Conservation (phyloP, 2,797 vertebrate species). For the Gobio occitaniae region DNA sequence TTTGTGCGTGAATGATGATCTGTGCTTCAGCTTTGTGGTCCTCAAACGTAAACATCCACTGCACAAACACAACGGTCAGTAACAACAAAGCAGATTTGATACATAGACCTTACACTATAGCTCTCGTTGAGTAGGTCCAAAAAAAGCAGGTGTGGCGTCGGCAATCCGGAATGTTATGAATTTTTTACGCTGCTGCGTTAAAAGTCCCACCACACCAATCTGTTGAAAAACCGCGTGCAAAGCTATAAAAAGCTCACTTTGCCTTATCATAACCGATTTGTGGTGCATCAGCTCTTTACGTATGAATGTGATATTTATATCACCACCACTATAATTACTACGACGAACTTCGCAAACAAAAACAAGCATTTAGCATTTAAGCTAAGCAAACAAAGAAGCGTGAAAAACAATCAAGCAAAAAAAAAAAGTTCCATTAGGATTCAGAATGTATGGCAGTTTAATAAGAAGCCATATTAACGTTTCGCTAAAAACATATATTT, state of each 20-base stretch:
- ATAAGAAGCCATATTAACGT: too few species aligned
- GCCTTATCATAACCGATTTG: neutral
- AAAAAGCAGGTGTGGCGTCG: neutral
- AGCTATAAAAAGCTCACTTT: neutral
- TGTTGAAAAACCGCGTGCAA: neutral
- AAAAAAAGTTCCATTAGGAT: neutral
- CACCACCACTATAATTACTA: neutral
- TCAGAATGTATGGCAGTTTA: neutral
- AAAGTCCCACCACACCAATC: neutral
- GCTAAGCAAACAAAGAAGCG: neutral
- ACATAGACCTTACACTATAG: neutral
- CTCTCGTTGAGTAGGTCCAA: neutral
- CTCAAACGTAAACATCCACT: neutral
- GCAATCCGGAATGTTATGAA: neutral
- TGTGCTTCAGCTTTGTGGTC: neutral
- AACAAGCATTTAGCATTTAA: constrained; percentile 16
- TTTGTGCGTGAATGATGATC: neutral
- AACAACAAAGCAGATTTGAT: neutral
- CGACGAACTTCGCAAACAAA: neutral
- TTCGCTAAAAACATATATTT: rapidly evolving
- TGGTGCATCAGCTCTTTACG: neutral
- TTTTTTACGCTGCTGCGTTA: neutral
- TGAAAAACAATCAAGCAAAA: neutral
- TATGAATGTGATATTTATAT: neutral
- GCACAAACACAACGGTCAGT: neutral